phyloP scores from a whole-genome alignment of 1,140 invertebrate species.

The Psilanteris sp. region DNA sequence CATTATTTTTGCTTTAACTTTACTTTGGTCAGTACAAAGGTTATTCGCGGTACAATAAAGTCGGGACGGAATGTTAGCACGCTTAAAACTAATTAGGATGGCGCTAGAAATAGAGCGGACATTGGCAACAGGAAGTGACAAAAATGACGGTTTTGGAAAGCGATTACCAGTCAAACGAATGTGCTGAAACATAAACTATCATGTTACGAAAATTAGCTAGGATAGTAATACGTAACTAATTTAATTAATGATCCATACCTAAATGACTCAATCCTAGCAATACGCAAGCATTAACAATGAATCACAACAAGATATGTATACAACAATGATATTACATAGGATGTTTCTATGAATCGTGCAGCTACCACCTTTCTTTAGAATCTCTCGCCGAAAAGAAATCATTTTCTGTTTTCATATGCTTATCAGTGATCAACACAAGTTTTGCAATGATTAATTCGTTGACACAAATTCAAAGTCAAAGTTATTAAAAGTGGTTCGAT shows the following conservation, averaged over 20 bases:
- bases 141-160: conserved; percentile 26
- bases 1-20: no score
- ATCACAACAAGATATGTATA: conserved; percentile 81
- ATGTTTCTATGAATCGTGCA: conserved; percentile 77
- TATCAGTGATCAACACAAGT: no score
- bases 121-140: conserved; percentile 26
- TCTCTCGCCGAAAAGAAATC: conserved; percentile 63
- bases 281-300: conserved; percentile 81
- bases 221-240: conserved; percentile 77
- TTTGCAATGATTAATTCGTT: no score
- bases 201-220: conserved; percentile 73
- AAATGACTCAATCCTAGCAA: conserved; percentile 81
- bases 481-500: no score
- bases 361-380: conserved; percentile 76
- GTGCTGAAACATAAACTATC: conserved; percentile 78
- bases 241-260: conserved; percentile 81
- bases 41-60: no score
- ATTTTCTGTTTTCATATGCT: conserved; percentile 9
- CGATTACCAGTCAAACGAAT: conserved; percentile 63
- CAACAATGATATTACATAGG: conserved; percentile 78
- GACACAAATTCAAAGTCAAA: no score
- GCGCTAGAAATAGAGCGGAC: conserved; percentile 13
- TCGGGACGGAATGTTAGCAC: no score
- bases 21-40: no score
- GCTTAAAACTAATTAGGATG: no score